Evolutionary conservation across 2,888 invertebrate species (phyloP).

Genomic region (Leucophora obtusa): DNA sequence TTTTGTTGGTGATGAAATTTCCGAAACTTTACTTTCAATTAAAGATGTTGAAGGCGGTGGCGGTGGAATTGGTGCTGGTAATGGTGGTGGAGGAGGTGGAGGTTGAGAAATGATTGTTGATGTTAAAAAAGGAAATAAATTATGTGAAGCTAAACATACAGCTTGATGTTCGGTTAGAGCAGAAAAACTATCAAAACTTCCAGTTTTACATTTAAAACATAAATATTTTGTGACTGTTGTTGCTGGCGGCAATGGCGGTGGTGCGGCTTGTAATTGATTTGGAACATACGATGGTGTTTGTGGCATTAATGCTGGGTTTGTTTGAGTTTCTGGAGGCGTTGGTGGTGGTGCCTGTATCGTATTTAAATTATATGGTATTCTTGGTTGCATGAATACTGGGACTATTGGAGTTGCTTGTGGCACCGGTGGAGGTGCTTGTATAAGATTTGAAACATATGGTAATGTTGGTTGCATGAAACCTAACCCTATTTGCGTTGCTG

Average conservation of each 20-base stretch:
- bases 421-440: slow-evolving; percentile 13
- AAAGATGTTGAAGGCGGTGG: background rate
- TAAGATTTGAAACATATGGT: background rate
- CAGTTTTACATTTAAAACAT: slow-evolving; percentile 86
- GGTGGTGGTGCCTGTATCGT: background rate
- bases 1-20: background rate
- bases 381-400: background rate
- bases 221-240: slow-evolving; percentile 65
- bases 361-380: background rate
- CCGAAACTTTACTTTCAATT: slow-evolving; percentile 5
- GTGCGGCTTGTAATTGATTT: slow-evolving; percentile 5
- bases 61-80: background rate
- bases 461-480: background rate
- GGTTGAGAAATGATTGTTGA: slow-evolving; percentile 64
- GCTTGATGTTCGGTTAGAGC: slow-evolving; percentile 85
- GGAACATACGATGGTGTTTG: background rate
- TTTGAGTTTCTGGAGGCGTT: slow-evolving; percentile 15
- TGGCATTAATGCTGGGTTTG: background rate
- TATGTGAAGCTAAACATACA: slow-evolving; percentile 79
- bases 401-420: slow-evolving; percentile 6
- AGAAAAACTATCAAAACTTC: slow-evolving; percentile 83
- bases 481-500: background rate
- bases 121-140: slow-evolving; percentile 38
- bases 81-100: slow-evolving; percentile 7
- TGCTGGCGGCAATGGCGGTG: slow-evolving; percentile 1